A percentile compares a stretch with the other conserved stretches of the same genome.
Evolutionary conservation across 2,797 vertebrate species (phyloP).

Genomic region (Helarctos malayanus): DNA sequence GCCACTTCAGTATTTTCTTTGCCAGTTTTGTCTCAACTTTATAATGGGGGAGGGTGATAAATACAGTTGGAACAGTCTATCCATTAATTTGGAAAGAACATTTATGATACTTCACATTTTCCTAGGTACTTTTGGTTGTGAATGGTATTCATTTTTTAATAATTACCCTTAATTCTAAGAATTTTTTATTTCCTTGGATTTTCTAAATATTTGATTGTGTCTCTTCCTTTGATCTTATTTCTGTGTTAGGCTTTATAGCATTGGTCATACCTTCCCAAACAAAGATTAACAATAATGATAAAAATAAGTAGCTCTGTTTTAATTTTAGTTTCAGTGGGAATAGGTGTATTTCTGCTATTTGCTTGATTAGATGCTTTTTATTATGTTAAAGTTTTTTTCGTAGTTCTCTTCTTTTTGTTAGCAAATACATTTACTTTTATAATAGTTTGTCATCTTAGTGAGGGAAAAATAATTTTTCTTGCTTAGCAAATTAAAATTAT

Average conservation of each 20-base stretch:
- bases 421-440: neutral
- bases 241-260: neutral
- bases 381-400: conserved; percentile 23
- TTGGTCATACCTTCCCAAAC: conserved; percentile 29
- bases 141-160: conserved; percentile 52
- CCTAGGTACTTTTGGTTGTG: neutral
- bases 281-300: conserved; percentile 11
- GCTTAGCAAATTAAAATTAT: neutral
- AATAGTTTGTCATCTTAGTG: neutral
- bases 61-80: conserved; percentile 20
- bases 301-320: conserved; percentile 37
- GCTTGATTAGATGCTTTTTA: conserved; percentile 12
- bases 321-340: neutral
- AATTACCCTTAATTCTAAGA: conserved; percentile 8
- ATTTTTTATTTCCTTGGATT: conserved; percentile 1
- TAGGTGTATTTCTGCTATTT: neutral
- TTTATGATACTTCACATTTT: neutral
- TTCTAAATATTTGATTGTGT: conserved; percentile 46
- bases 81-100: conserved; percentile 8
- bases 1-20: neutral
- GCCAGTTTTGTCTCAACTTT: conserved; percentile 19
- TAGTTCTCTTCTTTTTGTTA: conserved; percentile 10
- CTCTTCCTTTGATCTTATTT: conserved; percentile 26
- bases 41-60: neutral
- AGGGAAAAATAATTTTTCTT: neutral